Evolutionary conservation across 1,140 invertebrate species (phyloP).

Genomic region (Ctenoplectra terminalis): DNA sequence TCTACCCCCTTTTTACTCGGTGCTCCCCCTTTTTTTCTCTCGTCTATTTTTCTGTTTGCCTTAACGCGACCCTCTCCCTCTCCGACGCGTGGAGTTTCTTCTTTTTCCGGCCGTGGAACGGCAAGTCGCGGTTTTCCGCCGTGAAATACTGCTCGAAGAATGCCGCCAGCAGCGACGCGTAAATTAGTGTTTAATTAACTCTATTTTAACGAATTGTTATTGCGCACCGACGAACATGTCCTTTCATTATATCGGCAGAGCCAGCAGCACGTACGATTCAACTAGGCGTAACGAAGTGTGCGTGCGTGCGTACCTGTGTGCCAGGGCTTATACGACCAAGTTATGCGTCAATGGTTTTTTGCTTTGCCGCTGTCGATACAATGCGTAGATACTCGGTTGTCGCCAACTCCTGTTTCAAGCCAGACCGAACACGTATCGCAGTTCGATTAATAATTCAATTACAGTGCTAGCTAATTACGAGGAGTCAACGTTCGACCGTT

Average conservation of each 20-base stretch:
- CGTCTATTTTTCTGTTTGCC: slow-evolving; percentile 1
- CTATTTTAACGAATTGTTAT: slow-evolving; percentile 56
- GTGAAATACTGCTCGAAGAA: slow-evolving; percentile 47
- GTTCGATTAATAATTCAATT: slow-evolving; percentile 69
- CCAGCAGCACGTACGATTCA: neutral
- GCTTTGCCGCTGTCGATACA: slow-evolving; percentile 37
- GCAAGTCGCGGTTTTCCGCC: slow-evolving; percentile 14
- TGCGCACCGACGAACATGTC: slow-evolving; percentile 41
- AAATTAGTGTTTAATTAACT: slow-evolving; percentile 62
- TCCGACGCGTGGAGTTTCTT: too few species aligned
- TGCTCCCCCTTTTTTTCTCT: neutral
- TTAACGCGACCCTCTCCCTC: neutral
- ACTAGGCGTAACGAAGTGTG: slow-evolving; percentile 23
- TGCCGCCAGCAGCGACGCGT: slow-evolving; percentile 14
- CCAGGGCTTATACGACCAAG: slow-evolving; percentile 4
- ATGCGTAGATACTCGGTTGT: slow-evolving; percentile 52
- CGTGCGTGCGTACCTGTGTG: too few species aligned
- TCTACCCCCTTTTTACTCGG: neutral
- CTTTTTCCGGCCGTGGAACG: neutral
- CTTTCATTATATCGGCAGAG: slow-evolving; percentile 40
- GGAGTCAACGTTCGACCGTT: neutral
- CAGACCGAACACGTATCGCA: slow-evolving; percentile 51
- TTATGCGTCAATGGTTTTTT: slow-evolving; percentile 60
- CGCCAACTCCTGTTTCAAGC: slow-evolving; percentile 19
- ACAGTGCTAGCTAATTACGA: slow-evolving; percentile 58